A percentile compares a stretch with the other conserved stretches of the same genome.
phyloP scores from a whole-genome alignment of 2,113 vertebrate genomes.

The Catagonus wagneri region DNA sequence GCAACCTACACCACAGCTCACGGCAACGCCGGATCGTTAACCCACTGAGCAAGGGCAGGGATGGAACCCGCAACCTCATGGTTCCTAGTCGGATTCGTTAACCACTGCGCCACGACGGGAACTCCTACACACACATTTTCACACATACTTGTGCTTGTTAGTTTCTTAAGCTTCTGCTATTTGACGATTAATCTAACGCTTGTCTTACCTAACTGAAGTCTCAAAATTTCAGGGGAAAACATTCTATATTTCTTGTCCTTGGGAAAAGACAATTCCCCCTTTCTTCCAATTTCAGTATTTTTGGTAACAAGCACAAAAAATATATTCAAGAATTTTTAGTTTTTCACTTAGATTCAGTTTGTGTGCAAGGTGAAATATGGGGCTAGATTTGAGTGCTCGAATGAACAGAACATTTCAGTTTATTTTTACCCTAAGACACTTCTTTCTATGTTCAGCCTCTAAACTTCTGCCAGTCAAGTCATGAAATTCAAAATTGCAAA shows the following conservation, averaged over 20 bases:
- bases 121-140: background rate
- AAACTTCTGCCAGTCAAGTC: background rate
- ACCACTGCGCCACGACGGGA: too few relatives aligned
- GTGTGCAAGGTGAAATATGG: background rate
- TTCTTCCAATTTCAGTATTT: slow-evolving; percentile 21
- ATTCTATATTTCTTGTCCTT: background rate
- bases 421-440: slow-evolving; percentile 40
- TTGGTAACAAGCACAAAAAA: background rate
- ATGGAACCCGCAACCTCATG: too few relatives aligned
- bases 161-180: background rate
- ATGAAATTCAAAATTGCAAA: background rate
- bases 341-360: slow-evolving; percentile 27
- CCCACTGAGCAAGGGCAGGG: too few relatives aligned
- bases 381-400: background rate
- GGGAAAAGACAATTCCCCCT: background rate
- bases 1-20: too few relatives aligned
- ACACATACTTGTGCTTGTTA: background rate
- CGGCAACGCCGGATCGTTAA: too few relatives aligned
- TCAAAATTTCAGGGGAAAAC: background rate
- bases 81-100: too few relatives aligned
- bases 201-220: background rate
- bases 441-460: background rate
- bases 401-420: slow-evolving; percentile 11
- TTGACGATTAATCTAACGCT: background rate
- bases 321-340: background rate